Base-by-base conservation (phyloP, 2,888 invertebrate genomes). In the Melitaea athalia region DNA sequence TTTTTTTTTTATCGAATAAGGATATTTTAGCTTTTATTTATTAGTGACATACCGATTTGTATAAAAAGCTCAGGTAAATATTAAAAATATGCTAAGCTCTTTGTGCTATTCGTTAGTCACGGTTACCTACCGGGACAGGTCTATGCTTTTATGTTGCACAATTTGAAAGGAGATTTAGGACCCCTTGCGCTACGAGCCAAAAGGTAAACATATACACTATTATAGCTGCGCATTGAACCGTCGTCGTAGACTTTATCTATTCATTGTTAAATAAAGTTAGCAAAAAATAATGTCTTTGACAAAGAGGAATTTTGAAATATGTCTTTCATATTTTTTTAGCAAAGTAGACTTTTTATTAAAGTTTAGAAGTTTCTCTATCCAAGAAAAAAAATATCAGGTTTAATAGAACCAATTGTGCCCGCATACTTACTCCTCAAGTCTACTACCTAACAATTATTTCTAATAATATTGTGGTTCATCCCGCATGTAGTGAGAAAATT, bases 161-260 rank as follows among this genome's bases (percentile, higher is more conserved):
- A 89, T 82, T 84, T 85, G 82, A 87, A 89, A 84, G 80, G 82
- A 83, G 83, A 82, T 83, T 84, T 84, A 81, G 85, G 82, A 83
- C 81, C 82, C 79, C 79, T 77, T 77, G 82, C 84, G 84, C 82
- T 80, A 76, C 79, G 81, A 79, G 84, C 87, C 87, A 89, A 91
- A 91, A 91, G 87, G 87, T 84, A 89, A 91, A 89, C 87, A 89
- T 86, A 81, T 86, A 81, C 76, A 79, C 85, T 78, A 86, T 90
- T 91, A 87, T 91, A 81, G 76, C 75, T 81, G 82, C 84, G 88
- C 90, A 89, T 87, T 89, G 89, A 91, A 91, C 89, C 89, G 78
- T 85, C 87, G 76, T 38, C 84, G 82, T 84, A 85, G 87, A 86
- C 87, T 86, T 71, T 87, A 89, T 88, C 86, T 91, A 81, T 83